Conservation (phyloP, 2,797 vertebrate genomes). For the Muraenolepis orangiensis region DNA sequence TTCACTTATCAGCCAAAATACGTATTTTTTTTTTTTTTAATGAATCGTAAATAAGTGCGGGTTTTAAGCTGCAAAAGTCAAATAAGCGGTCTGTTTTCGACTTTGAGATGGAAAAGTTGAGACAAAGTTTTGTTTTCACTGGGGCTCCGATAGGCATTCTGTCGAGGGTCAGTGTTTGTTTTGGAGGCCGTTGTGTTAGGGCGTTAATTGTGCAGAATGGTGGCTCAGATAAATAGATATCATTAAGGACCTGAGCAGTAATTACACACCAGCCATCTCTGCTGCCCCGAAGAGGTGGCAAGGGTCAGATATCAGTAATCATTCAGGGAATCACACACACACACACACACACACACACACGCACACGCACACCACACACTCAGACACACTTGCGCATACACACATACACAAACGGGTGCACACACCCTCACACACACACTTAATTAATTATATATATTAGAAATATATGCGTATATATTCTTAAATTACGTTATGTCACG, state of each 20-base stretch:
- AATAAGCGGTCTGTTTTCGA: no score
- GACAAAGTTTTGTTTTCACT: no score
- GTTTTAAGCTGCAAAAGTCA: no score
- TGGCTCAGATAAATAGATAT: conserved; percentile 73
- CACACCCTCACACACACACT: background rate
- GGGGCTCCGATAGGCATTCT: no score
- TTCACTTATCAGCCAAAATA: no score
- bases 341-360: conserved; percentile 20
- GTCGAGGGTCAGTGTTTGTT: conserved; percentile 49
- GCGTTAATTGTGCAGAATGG: conserved; percentile 59
- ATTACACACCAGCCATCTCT: conserved; percentile 65
- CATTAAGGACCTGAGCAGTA: conserved; percentile 70
- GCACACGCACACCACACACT: conserved; percentile 6
- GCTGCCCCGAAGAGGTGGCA: conserved; percentile 45
- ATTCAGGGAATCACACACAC: conserved; percentile 48
- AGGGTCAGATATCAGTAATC: conserved; percentile 69
- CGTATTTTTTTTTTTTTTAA: no score
- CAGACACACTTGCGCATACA: background rate
- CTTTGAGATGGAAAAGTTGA: no score
- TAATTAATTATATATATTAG: background rate
- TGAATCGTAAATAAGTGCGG: no score
- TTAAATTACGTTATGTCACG: background rate
- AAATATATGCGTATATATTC: no score
- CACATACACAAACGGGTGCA: background rate
- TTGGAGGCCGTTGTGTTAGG: no score